These are phyloP conservation scores for Hippocampus guttulatus DNA, from an alignment of 2,113 vertebrate genomes.

Conservation along the genomic window DNA sequence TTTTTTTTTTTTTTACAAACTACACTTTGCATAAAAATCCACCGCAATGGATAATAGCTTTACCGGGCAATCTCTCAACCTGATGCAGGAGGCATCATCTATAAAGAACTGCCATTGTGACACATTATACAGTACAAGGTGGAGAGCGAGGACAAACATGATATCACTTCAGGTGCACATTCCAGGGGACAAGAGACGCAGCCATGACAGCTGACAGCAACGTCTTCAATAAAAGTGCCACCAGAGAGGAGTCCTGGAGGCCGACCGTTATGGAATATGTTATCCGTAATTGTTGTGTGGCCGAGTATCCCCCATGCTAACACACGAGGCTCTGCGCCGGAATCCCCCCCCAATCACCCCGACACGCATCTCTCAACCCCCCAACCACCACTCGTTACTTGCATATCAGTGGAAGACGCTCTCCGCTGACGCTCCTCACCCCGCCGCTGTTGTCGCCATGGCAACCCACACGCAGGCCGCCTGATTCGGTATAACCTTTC, in stretches of 20 bases:
- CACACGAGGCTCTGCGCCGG: not conserved
- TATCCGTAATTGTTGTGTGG: conserved; percentile 52
- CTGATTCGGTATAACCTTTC: conserved; percentile 48
- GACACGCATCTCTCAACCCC: conserved; percentile 4
- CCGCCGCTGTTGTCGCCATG: conserved; percentile 57
- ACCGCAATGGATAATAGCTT: not conserved
- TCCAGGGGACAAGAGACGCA: not conserved
- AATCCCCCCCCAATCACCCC: conserved; percentile 2
- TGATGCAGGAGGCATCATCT: not conserved
- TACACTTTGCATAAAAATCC: too few species aligned
- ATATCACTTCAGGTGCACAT: not conserved
- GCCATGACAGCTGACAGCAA: not conserved
- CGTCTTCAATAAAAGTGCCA: not conserved
- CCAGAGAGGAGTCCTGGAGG: not conserved
- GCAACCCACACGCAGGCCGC: conserved; percentile 52
- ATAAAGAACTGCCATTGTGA: not conserved
- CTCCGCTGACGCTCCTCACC: conserved; percentile 44
- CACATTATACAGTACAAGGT: not conserved
- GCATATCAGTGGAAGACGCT: conserved; percentile 56
- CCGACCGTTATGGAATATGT: conserved; percentile 31
- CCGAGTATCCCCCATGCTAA: conserved; percentile 29
- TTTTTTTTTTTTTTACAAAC: too few species aligned
- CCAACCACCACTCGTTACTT: not conserved
- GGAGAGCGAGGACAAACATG: not conserved
- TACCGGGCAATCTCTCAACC: not conserved